Conservation (phyloP, 2,797 vertebrate species). For the Myotis planiceps region DNA sequence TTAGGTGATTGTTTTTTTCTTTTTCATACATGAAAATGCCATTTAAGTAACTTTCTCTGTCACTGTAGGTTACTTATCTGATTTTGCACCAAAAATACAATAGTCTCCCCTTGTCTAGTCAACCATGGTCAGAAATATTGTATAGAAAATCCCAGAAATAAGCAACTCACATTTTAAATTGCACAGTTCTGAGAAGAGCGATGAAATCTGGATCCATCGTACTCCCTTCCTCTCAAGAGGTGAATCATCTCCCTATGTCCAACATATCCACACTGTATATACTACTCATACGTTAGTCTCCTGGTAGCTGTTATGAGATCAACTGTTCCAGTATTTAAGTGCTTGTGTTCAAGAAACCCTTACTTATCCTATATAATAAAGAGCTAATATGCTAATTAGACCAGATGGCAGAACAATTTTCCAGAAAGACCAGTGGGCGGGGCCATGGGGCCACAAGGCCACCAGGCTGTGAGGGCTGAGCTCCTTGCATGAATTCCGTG, state of each 20-base stretch:
- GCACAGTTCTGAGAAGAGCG: not conserved
- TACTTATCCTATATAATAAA: not conserved
- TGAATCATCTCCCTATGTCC: not conserved
- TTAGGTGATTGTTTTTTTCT: not conserved
- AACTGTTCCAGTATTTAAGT: not conserved
- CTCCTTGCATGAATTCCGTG: too few relatives aligned
- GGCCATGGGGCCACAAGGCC: too few relatives aligned
- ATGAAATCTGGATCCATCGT: not conserved
- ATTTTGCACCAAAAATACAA: not conserved
- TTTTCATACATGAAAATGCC: not conserved
- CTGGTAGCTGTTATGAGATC: not conserved
- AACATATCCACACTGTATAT: not conserved
- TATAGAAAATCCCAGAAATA: not conserved
- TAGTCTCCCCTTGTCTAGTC: too few relatives aligned
- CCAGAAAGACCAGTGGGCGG: too few relatives aligned
- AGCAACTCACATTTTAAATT: not conserved
- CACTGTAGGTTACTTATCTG: not conserved
- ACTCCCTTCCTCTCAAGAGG: not conserved
- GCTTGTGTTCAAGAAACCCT: not conserved
- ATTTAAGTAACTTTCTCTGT: not conserved
- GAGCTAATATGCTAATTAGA: too few relatives aligned
- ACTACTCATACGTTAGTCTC: not conserved
- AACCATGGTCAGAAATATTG: not conserved
- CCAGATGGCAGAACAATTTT: too few relatives aligned
- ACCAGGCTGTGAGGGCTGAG: too few relatives aligned